phyloP scores from a whole-genome alignment of 2,797 vertebrate species.

The Jordanella pulchra region DNA sequence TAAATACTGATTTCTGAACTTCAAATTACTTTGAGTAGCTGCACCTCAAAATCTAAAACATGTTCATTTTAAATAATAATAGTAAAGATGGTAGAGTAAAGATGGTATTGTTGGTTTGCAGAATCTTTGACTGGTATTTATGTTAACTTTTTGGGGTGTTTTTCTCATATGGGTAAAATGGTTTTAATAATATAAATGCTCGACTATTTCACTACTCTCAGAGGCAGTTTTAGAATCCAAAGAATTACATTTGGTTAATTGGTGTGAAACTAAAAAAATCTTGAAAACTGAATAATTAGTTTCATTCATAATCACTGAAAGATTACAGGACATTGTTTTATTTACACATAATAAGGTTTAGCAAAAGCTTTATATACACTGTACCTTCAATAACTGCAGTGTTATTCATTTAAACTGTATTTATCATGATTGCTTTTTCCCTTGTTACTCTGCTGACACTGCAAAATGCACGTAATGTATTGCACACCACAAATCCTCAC shows the following conservation, averaged over 20 bases:
- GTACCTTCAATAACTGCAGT: conserved; percentile 40
- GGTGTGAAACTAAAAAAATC: background rate
- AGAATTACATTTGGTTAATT: too few species aligned
- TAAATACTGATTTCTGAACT: too few species aligned
- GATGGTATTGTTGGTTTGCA: background rate
- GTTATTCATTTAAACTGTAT: conserved; percentile 57
- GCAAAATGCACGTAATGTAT: conserved; percentile 30
- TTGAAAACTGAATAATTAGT: background rate
- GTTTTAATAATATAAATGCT: background rate
- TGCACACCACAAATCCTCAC: conserved; percentile 11
- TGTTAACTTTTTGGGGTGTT: too few species aligned
- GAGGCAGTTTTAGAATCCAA: too few species aligned
- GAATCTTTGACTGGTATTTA: too few species aligned
- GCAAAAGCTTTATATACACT: conserved; percentile 48
- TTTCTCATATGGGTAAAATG: background rate
- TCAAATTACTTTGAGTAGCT: too few species aligned
- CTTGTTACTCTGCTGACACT: conserved; percentile 54
- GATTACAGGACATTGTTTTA: conserved; percentile 1
- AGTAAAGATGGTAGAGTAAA: too few species aligned
- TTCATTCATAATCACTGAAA: background rate
- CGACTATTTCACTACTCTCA: background rate
- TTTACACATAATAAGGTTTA: conserved; percentile 1
- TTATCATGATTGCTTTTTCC: conserved; percentile 40
- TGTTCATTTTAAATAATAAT: too few species aligned
- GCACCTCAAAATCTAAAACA: too few species aligned